Evolutionary conservation across 2,797 vertebrate species (phyloP).

Genomic region (Anomalospiza imberbis): DNA sequence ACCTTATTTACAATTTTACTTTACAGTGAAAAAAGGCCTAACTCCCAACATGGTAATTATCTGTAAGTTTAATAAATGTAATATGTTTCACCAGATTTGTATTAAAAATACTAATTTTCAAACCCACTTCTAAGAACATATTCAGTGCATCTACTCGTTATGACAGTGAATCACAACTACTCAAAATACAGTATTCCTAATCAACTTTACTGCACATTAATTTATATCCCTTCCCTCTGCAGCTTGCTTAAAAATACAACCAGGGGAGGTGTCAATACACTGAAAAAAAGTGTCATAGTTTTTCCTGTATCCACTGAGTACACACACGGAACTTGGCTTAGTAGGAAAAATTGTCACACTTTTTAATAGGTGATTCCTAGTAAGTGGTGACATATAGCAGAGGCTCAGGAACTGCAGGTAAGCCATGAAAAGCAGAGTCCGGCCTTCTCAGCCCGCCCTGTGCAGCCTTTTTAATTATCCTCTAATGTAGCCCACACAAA

Average conservation of each 20-base stretch:
- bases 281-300: fast-evolving
- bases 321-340: background rate
- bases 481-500: background rate
- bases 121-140: background rate
- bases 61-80: background rate
- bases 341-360: background rate
- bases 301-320: background rate
- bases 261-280: background rate
- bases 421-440: background rate
- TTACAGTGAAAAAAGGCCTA: background rate
- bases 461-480: background rate
- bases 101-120: background rate
- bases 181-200: background rate
- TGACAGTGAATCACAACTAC: background rate
- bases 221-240: background rate
- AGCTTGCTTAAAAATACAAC: background rate
- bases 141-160: background rate
- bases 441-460: background rate
- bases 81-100: background rate
- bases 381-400: fast-evolving
- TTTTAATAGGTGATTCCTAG: background rate
- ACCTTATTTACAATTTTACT: background rate
- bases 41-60: background rate
- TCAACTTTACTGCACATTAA: background rate
- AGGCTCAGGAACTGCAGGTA: background rate